Evolutionary conservation across 1,140 invertebrate species (phyloP), one percentile per base, ranked within the genome.

Genomic region (Macrocentrus cingulum): DNA sequence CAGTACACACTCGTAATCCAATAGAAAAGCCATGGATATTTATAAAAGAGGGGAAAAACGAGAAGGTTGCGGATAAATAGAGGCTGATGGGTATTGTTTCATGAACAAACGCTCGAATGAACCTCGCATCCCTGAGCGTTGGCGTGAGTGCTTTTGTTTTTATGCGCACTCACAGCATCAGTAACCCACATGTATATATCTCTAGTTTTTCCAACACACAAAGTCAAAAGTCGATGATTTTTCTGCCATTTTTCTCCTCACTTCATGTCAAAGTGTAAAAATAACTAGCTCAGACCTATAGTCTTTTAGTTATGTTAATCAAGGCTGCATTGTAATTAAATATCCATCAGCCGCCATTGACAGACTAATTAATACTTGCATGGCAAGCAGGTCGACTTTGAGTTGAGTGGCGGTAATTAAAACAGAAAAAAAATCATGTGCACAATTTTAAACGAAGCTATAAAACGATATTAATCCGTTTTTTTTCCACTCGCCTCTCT

Each of bases 61-160:
- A 46, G 8, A 32, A n/a, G n/a, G n/a, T n/a, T n/a, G n/a, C n/a
- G n/a, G 29, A 2, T 19, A 3, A 25, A 59, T 20, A 34, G 11
- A 37, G 16, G 20, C 25, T 16, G 13, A 8, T 11, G 41, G 8
- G 25, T 15, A 61, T 61, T 56, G 48, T 56, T 52, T 39, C 18
- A 41, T 20, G 36, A 20, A 56, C 59, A 36, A 61, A 55, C 44
- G 52, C 51, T 37, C n/a, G 22, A 55, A 55, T 50, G 50, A 41
- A 59, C 42, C 55, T 39, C 15, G 15, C 36, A 5, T 4, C 36
- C 15, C 23, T n/a, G 36, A 8, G 36, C 22, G 54, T 25, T 42
- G 49, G 37, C 16, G 51, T 15, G 15, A 16, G 20, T 16, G 53
- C 48, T 61, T 56, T 61, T 56, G 54, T 61, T 61, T 61, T 56